Conservation (phyloP, 2,888 invertebrate species). For the Reticulitermes lucifugus region DNA sequence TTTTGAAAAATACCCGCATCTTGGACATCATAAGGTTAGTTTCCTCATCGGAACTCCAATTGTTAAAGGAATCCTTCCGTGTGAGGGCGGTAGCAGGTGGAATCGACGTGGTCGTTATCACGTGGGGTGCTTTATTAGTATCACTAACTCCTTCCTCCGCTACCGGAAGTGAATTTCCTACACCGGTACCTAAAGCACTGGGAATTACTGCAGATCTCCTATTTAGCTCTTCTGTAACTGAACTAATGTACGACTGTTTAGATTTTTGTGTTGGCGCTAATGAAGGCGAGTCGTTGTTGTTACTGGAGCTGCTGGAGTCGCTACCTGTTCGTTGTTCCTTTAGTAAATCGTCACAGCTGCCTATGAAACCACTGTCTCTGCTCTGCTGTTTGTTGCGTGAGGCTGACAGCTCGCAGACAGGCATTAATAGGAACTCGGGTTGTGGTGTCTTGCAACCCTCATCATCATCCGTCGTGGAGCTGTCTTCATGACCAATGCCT, state of each 20-base stretch:
- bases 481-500: conserved; percentile 63
- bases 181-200: neutral
- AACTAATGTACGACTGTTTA: conserved; percentile 9
- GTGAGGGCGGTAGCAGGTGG: conserved; percentile 72
- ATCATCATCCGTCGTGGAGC: conserved; percentile 67
- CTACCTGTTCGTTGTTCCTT: conserved; percentile 67
- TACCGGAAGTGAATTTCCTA: neutral
- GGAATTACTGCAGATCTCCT: neutral
- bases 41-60: conserved; percentile 95
- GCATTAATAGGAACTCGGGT: conserved; percentile 70
- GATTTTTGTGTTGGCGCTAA: neutral
- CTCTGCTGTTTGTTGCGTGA: conserved; percentile 82
- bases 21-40: conserved; percentile 96
- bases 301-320: conserved; percentile 37
- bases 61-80: conserved; percentile 91
- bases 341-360: conserved; percentile 87
- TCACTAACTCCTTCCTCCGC: neutral
- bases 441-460: conserved; percentile 75
- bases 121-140: conserved; percentile 56
- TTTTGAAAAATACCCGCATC: conserved; percentile 93
- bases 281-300: conserved; percentile 30
- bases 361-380: conserved; percentile 89
- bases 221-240: neutral
- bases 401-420: conserved; percentile 58
- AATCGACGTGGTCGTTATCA: conserved; percentile 65